Conservation (phyloP, 53 echinoderm and acorn worm species). For the Echinometra lucunter region DNA sequence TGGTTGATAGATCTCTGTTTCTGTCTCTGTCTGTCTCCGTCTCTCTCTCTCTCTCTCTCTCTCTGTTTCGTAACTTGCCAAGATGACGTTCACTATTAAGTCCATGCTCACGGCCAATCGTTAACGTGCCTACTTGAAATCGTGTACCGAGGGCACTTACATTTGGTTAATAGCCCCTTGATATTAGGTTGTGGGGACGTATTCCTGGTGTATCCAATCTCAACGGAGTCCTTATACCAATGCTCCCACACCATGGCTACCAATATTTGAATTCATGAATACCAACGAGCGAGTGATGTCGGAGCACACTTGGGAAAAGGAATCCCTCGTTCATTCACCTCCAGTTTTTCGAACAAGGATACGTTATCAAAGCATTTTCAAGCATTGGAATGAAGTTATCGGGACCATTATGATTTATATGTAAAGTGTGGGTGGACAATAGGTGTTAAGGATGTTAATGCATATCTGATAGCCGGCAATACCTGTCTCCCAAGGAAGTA, state of each 20-base stretch:
- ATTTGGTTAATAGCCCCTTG: conserved; percentile 47
- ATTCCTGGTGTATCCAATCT: conserved; percentile 10
- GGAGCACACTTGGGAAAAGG: background rate
- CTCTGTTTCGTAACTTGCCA: background rate
- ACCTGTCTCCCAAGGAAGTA: too few species aligned
- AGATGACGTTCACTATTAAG: background rate
- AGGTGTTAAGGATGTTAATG: too few species aligned
- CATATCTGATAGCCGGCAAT: too few species aligned
- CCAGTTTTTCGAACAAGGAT: background rate
- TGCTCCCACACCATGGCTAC: conserved; percentile 9
- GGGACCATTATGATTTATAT: too few species aligned
- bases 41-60: background rate
- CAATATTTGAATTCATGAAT: conserved; percentile 62
- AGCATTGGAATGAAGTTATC: background rate
- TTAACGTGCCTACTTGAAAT: conserved; percentile 39
- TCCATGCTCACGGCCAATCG: conserved; percentile 9
- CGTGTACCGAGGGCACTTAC: conserved; percentile 11
- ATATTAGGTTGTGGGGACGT: conserved; percentile 3
- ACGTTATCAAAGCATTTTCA: background rate
- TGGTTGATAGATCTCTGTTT: background rate
- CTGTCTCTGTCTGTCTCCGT: too few species aligned
- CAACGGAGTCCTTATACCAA: conserved; percentile 26
- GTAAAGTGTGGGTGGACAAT: too few species aligned
- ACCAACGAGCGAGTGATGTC: conserved; percentile 14
- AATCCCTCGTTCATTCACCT: conserved; percentile 37